These are phyloP conservation scores for Falco punctatus DNA, from an alignment of 2,113 vertebrate genomes.

Conservation along the genomic window DNA sequence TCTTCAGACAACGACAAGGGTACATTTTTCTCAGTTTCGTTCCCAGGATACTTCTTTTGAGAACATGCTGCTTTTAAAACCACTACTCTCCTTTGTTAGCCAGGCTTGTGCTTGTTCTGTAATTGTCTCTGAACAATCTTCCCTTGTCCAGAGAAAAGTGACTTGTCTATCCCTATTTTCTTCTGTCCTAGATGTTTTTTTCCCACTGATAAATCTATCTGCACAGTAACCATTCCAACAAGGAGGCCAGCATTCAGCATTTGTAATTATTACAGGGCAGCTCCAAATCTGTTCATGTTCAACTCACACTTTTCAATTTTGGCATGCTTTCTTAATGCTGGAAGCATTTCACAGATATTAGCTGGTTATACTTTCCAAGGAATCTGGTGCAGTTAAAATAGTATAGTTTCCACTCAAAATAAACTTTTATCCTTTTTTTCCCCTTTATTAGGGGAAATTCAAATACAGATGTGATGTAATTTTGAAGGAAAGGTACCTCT, in stretches of 20 bases:
- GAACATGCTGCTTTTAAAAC: background rate
- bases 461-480: background rate
- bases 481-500: background rate
- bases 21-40: background rate
- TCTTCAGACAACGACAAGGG: background rate
- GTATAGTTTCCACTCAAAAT: background rate
- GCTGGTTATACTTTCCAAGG: constrained; percentile 44
- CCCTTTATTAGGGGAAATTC: background rate
- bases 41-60: background rate
- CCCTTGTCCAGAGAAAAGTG: background rate
- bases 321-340: constrained; percentile 19
- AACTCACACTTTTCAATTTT: background rate
- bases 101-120: background rate
- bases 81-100: background rate
- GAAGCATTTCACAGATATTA: constrained; percentile 52
- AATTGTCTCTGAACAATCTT: background rate
- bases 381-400: constrained; percentile 30
- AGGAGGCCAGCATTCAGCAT: background rate
- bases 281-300: constrained; percentile 30
- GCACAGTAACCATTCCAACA: background rate
- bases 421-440: background rate
- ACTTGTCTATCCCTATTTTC: background rate
- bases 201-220: background rate
- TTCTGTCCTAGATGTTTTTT: background rate
- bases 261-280: background rate